Percentiles rank a stretch among this genome's conserved stretches.
phyloP scores from a whole-genome alignment of 1,140 invertebrate species.

The Drosophila lini region DNA sequence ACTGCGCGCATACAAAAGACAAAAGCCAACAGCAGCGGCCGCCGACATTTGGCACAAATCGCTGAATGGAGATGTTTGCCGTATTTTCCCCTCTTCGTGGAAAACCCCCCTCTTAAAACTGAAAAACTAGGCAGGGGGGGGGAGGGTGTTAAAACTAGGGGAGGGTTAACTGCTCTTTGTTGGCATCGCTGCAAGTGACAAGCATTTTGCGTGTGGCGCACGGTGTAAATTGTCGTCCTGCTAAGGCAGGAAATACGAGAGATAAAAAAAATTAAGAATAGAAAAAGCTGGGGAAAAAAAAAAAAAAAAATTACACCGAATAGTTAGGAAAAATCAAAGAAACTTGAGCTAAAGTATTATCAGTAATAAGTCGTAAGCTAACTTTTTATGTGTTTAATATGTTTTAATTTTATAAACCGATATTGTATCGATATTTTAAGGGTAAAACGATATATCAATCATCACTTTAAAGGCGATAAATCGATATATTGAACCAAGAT shows the following conservation, averaged over 20 bases:
- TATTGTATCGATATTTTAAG: neutral
- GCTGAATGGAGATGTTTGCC: conserved; percentile 61
- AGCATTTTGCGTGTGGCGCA: conserved; percentile 77
- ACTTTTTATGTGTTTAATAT: neutral
- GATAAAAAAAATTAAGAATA: neutral
- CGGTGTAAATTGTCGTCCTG: conserved; percentile 72
- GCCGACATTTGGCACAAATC: conserved; percentile 79
- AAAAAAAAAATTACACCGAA: neutral
- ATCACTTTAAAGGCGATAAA: no score
- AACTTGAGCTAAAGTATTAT: neutral
- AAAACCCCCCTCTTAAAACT: neutral
- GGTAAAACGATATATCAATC: neutral
- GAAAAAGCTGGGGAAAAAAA: neutral
- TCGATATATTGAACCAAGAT: no score
- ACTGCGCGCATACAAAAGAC: conserved; percentile 80
- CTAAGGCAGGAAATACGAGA: conserved; percentile 1
- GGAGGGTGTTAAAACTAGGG: neutral
- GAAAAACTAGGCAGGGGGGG: neutral
- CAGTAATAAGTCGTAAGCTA: neutral
- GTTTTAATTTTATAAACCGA: no score
- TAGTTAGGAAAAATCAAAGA: no score
- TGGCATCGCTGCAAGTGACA: conserved; percentile 77
- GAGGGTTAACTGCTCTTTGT: conserved; percentile 54
- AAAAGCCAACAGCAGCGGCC: conserved; percentile 52
- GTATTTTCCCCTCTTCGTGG: neutral